Percentiles rank a stretch among this genome's conserved stretches.
phyloP scores from a whole-genome alignment of 1,140 invertebrate species.

The Camponotus vicinus region DNA sequence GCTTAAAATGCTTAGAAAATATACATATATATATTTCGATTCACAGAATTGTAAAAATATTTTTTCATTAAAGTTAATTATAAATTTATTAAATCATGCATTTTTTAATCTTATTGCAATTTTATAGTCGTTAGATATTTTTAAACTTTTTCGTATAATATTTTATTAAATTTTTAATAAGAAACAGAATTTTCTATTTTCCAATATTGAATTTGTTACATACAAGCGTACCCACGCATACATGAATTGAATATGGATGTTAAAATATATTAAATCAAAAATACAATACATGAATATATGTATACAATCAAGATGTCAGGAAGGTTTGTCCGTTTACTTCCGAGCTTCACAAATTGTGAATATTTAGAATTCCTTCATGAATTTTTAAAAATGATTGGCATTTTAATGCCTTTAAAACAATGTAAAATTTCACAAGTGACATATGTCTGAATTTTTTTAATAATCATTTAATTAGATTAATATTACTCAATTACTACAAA shows the following conservation, averaged over 20 bases:
- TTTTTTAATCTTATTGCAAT: neutral
- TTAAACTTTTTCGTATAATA: neutral
- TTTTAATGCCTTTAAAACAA: neutral
- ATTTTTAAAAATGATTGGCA: slow-evolving; percentile 27
- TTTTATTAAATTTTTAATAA: slow-evolving; percentile 3
- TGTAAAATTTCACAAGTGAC: neutral
- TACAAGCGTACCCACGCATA: neutral
- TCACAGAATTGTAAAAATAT: neutral
- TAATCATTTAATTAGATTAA: neutral
- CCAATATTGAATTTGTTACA: neutral
- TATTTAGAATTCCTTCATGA: slow-evolving; percentile 35
- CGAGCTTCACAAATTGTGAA: slow-evolving; percentile 6
- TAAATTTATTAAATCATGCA: neutral
- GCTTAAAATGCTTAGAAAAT: no score
- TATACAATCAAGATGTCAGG: slow-evolving; percentile 7
- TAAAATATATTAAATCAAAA: slow-evolving; percentile 21
- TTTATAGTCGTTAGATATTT: neutral
- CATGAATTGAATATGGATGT: neutral
- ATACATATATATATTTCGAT: neutral
- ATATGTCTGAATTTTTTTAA: neutral
- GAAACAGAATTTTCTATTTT: neutral
- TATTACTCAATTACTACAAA: neutral
- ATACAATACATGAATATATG: neutral
- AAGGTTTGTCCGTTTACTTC: neutral
- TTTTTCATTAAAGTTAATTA: neutral